Percentiles rank a stretch among this genome's conserved stretches.
phyloP scores from a whole-genome alignment of 2,888 invertebrate genomes.

The Platycheirus rosarum region DNA sequence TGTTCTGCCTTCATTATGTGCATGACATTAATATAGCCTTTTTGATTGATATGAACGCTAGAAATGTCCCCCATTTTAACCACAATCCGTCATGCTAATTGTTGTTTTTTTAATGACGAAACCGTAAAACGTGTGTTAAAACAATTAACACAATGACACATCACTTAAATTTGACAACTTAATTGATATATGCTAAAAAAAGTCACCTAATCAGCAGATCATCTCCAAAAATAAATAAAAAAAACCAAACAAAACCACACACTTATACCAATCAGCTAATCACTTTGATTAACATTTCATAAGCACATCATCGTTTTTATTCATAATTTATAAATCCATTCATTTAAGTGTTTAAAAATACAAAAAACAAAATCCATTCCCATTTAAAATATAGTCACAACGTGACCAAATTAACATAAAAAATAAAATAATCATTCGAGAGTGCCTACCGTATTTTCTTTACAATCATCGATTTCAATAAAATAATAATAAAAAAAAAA shows the following conservation, averaged over 20 bases:
- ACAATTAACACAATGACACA: conserved; percentile 16
- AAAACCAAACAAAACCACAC: conserved; percentile 39
- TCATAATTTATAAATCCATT: conserved; percentile 15
- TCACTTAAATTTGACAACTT: conserved; percentile 45
- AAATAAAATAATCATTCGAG: conserved; percentile 47
- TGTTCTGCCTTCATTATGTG: too few species aligned
- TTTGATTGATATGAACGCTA: not conserved
- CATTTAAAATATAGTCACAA: conserved; percentile 52
- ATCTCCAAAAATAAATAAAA: conserved; percentile 20
- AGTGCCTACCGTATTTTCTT: conserved; percentile 17
- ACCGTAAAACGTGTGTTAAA: conserved; percentile 9
- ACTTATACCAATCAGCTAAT: conserved; percentile 42
- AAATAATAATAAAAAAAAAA: conserved; percentile 13
- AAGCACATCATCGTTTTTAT: conserved; percentile 54
- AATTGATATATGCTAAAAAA: conserved; percentile 49
- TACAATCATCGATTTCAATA: conserved; percentile 48
- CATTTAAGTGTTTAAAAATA: conserved; percentile 32
- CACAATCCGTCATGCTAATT: conserved; percentile 15
- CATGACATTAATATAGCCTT: too few species aligned
- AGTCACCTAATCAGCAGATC: conserved; percentile 54
- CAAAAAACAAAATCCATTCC: conserved; percentile 48
- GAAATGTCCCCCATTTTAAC: not conserved
- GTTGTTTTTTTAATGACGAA: conserved; percentile 25
- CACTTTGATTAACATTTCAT: conserved; percentile 68
- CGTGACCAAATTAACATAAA: conserved; percentile 67